A percentile compares a stretch with the other conserved stretches of the same genome.
These are phyloP conservation scores for Mirza zaza DNA, from an alignment of 2,113 vertebrate genomes.

Conservation along the genomic window DNA sequence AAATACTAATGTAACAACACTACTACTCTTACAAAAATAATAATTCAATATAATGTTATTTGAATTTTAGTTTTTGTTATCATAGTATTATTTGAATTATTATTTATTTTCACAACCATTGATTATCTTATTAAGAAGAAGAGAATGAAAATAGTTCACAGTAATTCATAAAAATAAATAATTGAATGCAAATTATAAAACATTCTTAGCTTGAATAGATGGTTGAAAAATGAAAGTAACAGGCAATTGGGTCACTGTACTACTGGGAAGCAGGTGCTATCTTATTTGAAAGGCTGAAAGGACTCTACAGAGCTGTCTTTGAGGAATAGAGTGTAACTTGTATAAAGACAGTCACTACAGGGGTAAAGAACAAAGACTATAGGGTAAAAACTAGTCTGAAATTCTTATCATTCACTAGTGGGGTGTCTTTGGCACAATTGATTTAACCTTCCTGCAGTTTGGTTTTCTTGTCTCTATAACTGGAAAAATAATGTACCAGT, in stretches of 20 bases:
- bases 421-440: background rate
- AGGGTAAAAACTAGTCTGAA: background rate
- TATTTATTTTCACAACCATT: background rate
- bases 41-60: background rate
- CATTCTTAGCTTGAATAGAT: background rate
- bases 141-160: background rate
- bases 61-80: no score
- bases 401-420: background rate
- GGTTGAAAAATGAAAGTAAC: conserved; percentile 29
- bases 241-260: background rate
- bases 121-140: background rate
- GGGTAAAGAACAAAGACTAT: background rate
- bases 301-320: background rate
- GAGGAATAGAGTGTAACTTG: background rate
- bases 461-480: background rate
- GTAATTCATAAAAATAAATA: background rate
- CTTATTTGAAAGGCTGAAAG: background rate
- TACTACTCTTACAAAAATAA: background rate
- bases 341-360: background rate
- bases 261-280: background rate
- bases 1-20: background rate
- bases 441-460: background rate
- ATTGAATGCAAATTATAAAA: background rate
- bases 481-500: background rate
- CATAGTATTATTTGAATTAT: no score